phyloP scores from a whole-genome alignment of 2,888 invertebrate genomes.

The Tetrapedia diversipes region DNA sequence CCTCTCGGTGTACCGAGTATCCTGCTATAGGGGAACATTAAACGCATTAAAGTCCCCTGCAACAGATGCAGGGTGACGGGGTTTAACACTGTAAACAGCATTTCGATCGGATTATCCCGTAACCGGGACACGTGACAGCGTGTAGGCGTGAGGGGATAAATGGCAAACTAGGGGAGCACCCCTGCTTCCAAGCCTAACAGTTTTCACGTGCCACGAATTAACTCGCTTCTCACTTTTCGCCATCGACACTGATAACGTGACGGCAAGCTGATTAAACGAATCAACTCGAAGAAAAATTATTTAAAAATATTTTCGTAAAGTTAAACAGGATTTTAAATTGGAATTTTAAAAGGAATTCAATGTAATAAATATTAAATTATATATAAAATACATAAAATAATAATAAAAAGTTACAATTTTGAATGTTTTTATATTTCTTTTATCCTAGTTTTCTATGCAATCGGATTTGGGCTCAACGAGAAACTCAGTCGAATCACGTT shows the following conservation, averaged over 20 bases:
- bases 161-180: constrained; percentile 33
- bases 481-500: too few relatives aligned
- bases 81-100: constrained; percentile 43
- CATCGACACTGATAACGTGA: not conserved
- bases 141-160: constrained; percentile 31
- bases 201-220: constrained; percentile 53
- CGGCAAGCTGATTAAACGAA: too few relatives aligned
- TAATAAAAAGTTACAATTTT: too few relatives aligned
- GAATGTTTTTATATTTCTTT: too few relatives aligned
- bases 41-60: constrained; percentile 23
- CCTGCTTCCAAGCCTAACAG: constrained; percentile 43
- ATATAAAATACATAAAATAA: too few relatives aligned
- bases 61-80: constrained; percentile 32
- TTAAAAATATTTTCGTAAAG: too few relatives aligned
- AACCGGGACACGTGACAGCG: constrained; percentile 44
- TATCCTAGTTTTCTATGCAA: too few relatives aligned
- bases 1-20: constrained; percentile 4
- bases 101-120: constrained; percentile 48
- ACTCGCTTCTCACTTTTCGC: constrained; percentile 34
- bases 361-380: too few relatives aligned
- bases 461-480: too few relatives aligned
- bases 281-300: too few relatives aligned
- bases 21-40: constrained; percentile 11
- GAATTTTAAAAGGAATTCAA: too few relatives aligned
- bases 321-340: too few relatives aligned